phyloP scores from a whole-genome alignment of 2,113 vertebrate genomes.

The Lasiurus borealis region DNA sequence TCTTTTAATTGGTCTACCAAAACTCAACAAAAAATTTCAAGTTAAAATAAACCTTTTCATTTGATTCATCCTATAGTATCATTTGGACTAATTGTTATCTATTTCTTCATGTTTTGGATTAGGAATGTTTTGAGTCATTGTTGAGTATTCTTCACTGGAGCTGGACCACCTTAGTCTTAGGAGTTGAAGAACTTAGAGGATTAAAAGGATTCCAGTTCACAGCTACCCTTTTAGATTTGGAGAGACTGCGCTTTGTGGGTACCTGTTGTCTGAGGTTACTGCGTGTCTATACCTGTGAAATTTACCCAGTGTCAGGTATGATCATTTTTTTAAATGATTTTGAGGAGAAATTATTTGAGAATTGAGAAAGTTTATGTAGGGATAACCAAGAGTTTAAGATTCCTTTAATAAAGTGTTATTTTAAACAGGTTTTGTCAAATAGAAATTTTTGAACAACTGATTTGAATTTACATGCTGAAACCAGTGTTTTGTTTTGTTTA shows the following conservation, averaged over 20 bases:
- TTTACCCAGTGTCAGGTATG: constrained; percentile 98
- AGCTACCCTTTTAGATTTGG: constrained; percentile 97
- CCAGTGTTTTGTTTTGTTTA: background rate
- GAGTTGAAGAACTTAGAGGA: constrained; percentile 97
- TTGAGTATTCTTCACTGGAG: constrained; percentile 99
- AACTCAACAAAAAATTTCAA: constrained; percentile 42
- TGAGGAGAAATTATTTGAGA: constrained; percentile 40
- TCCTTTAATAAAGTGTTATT: background rate
- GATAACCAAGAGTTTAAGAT: background rate
- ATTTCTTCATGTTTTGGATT: constrained; percentile 60
- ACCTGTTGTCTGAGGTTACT: constrained; percentile 97
- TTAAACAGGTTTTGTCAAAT: background rate
- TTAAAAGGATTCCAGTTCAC: constrained; percentile 99
- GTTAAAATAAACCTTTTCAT: background rate
- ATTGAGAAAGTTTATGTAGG: background rate
- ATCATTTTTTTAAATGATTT: constrained; percentile 46
- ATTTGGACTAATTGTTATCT: constrained; percentile 48
- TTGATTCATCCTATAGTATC: background rate
- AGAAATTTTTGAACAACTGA: constrained; percentile 27
- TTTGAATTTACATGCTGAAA: constrained; percentile 37
- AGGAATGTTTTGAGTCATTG: constrained; percentile 99
- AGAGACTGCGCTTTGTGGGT: constrained; percentile 97
- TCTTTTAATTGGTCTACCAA: constrained; percentile 12
- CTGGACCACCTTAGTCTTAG: constrained; percentile 98
- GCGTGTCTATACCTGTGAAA: constrained; percentile 98